Evolutionary conservation across 1,140 invertebrate species (phyloP), one percentile per base, ranked within the genome.

Genomic region (Cotesia vestalis): DNA sequence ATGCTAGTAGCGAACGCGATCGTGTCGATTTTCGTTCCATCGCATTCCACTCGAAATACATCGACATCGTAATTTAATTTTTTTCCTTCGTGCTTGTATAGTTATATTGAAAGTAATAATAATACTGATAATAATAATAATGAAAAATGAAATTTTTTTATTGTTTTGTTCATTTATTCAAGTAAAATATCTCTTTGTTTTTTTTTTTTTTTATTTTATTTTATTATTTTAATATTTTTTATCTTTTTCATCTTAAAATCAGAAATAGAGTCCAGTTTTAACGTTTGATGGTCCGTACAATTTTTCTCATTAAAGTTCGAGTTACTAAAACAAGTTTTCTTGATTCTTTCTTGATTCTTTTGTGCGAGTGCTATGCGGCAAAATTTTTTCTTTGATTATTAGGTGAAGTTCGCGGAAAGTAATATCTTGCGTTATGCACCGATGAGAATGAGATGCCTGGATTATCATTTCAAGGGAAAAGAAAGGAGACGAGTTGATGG

Each of bases 21-120:
- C 66, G 66, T 67, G 66, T 55, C 66, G 66, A 67, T 67, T 67
- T 67, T 67, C 60, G 36, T 62, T 62, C 36, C 66, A 53, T 66
- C 66, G 52, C 40, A 51, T 34, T 52, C 40, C 17, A 36, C 62
- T 36, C 38, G 62, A 64, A 64, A 51, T 36, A 64, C 14, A 64
- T 62, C 34, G 34, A 64, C 14, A 52, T 64, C 35, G 27, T 64
- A 36, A 51, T 36, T 36, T 36, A 20, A n/a, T 64, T 46, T 64
- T 36, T 64, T 46, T 64, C 20, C n/a, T 64, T 36, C 40, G 27
- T 12, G 34, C 11, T 40, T 62, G 14, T 57, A 57, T 17, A 57
- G 17, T 20, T 20, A 57, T 20, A 57, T 57, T 20, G 53, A 57
- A 57, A 57, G 6, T 9, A 46, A 46, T 57, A 57, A 12, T n/a